Base-by-base conservation (phyloP, 2,797 vertebrate genomes). In the Sciurus vulgaris region DNA sequence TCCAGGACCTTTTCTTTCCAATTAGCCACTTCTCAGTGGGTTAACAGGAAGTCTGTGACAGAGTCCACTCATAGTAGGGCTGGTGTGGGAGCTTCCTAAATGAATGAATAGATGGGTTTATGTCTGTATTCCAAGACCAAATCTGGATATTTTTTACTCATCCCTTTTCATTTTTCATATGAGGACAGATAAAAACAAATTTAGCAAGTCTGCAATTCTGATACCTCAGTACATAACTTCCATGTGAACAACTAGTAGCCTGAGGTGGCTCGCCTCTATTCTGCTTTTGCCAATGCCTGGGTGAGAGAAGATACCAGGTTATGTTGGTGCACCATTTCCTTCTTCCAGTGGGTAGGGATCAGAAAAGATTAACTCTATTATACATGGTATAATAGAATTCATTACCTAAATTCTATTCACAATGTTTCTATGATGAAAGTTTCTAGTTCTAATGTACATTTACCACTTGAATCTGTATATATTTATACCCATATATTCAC, bases 351-450 rank as follows among this genome's bases (percentile, higher is more conserved):
- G 63, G 63, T 51, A 84, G 33, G 44, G 51, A 65, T 83, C 88
- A n/a, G 81, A 89, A 70, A 88, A 78, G 51, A 92, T 86, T 33
- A 92, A 89, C 18, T 56, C 7, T 17, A 22, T 74, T 33, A 92
- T 24, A 70, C 18, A 69, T 56, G 24, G 22, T 67, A 59, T 87
- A 7, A 85, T 38, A 72, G 67, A 74, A 9, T 69, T 93, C 59
- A 38, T n/a, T 86, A 41, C 38, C 51, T 84, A 76, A 89, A 89
- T 49, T 96, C 69, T 41, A 56, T 74, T 92, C 83, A 54, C 67
- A 59, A 9, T n/a, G 44, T 35, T 91, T 76, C 86, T 89, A 49
- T 28, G 14, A 89, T 28, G 61, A 84, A 6, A 51, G 38, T 65
- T 89, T 74, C 82, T n/a, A 78, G 63, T 89, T 87, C 86, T 67